These are phyloP conservation scores for Clinocottus analis DNA, from an alignment of 2,113 vertebrate species.

Conservation along the genomic window DNA sequence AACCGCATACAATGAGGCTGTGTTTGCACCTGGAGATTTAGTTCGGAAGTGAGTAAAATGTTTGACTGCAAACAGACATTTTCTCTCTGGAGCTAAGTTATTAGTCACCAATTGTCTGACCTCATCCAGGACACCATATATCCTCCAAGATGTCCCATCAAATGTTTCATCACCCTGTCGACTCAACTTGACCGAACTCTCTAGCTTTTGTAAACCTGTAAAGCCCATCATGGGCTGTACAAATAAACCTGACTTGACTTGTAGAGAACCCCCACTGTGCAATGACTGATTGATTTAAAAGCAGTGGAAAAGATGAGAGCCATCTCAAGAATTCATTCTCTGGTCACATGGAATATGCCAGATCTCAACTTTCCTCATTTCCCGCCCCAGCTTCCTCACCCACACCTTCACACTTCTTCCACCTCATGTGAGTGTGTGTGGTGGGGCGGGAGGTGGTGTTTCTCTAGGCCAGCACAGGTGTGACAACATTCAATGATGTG, in stretches of 20 bases:
- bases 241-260: not conserved
- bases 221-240: not conserved
- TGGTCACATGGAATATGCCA: conserved; percentile 22
- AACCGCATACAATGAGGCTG: not conserved
- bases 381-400: not conserved
- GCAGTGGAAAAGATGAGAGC: too few relatives aligned
- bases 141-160: not conserved
- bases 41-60: not conserved
- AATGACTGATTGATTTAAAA: too few relatives aligned
- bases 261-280: conserved; percentile 5
- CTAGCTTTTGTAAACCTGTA: not conserved
- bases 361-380: conserved; percentile 24
- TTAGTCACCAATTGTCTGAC: not conserved
- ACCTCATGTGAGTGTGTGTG: conserved; percentile 26
- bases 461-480: conserved; percentile 6
- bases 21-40: not conserved
- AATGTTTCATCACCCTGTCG: not conserved
- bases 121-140: not conserved
- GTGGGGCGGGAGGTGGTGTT: too few relatives aligned
- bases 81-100: not conserved
- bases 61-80: not conserved
- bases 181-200: not conserved
- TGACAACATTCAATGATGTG: conserved; percentile 36
- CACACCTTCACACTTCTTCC: not conserved
- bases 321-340: conserved; percentile 61